Base-by-base conservation (phyloP, 2,113 vertebrate genomes). In the Pandion haliaetus region DNA sequence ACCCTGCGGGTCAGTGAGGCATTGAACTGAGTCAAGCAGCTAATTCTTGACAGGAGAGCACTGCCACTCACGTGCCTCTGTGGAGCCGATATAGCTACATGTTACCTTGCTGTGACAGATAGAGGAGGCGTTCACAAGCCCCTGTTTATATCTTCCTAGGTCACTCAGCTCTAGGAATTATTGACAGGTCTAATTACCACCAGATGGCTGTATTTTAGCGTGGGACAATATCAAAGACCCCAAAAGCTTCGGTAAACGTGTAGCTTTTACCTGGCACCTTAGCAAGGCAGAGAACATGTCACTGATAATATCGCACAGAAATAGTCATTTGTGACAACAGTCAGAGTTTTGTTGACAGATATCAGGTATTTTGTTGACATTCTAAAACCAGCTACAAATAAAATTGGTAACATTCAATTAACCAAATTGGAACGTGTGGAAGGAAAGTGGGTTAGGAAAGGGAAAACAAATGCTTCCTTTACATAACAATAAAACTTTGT, bases 61-160 rank as follows among this genome's bases (percentile, higher is more conserved):
- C 49, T 87, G 69, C 57, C 31, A 5, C 47, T 42, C 10, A 11
- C 1, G 0, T 42, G 45, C 36, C 28, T 57, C 38, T 26, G 26
- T 32, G 25, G 14, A 45, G 36, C 54, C 2, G 0, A 7, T 36
- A 28, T 10, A 17, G 5, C 59, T 55, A 6, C 28, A 1, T 19
- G 47, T 40, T 78, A 17, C 40, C 87, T 70, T 59, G 70, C 57
- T 86, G 62, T 72, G 77, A 66, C 92, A 88, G 63, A 44, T 11
- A 80, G 47, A 63, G 70, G n/a, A 63, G 49, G 62, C 17, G 5
- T 72, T 72, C 52, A 72, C 49, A 86, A 77, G 17, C 16, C 26
- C 47, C 29, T 52, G 15, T 47, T 87, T 40, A 26, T 36, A 71
- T 36, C 67, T 73, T 65, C 59, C 77, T 45, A 36, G 71, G 73